Evolutionary conservation across 2,888 invertebrate genomes (phyloP).

Genomic region (Sphaerophoria taeniata): DNA sequence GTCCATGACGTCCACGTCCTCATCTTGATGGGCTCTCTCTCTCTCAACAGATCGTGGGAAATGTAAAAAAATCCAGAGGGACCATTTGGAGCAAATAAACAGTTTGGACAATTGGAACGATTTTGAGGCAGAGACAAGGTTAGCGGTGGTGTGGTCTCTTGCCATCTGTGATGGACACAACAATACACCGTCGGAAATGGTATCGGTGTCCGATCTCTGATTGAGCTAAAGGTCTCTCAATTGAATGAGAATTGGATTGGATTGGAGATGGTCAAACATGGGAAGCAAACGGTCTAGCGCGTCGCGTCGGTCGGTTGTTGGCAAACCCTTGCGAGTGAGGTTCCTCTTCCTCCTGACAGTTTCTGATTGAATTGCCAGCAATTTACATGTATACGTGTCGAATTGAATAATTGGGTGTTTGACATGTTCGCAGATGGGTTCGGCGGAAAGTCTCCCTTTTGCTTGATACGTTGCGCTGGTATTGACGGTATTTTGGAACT

Average conservation of each 20-base stretch:
- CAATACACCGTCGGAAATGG: constrained; percentile 66
- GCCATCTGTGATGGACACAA: constrained; percentile 74
- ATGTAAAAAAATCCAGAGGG: constrained; percentile 28
- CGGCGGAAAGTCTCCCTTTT: constrained; percentile 46
- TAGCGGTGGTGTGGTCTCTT: constrained; percentile 31
- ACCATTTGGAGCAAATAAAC: constrained; percentile 68
- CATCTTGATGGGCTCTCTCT: not conserved
- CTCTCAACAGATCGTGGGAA: constrained; percentile 66
- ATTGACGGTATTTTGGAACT: constrained; percentile 24
- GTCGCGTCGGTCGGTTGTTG: not conserved
- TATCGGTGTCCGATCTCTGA: constrained; percentile 67
- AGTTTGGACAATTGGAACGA: constrained; percentile 61
- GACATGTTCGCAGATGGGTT: constrained; percentile 73
- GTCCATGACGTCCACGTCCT: constrained; percentile 1
- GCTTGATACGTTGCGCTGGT: no score
- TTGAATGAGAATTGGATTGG: not conserved
- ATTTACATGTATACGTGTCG: constrained; percentile 74
- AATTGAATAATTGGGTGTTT: constrained; percentile 75
- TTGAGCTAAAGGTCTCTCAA: constrained; percentile 56
- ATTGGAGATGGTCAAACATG: constrained; percentile 38
- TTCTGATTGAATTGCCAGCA: constrained; percentile 74
- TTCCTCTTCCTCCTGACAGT: constrained; percentile 55
- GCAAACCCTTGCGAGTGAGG: constrained; percentile 53
- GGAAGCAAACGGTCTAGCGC: constrained; percentile 17
- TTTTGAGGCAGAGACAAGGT: constrained; percentile 65